A percentile compares a stretch with the other conserved stretches of the same genome.
phyloP scores from a whole-genome alignment of 2,113 vertebrate species.

The Anolis sagrei region DNA sequence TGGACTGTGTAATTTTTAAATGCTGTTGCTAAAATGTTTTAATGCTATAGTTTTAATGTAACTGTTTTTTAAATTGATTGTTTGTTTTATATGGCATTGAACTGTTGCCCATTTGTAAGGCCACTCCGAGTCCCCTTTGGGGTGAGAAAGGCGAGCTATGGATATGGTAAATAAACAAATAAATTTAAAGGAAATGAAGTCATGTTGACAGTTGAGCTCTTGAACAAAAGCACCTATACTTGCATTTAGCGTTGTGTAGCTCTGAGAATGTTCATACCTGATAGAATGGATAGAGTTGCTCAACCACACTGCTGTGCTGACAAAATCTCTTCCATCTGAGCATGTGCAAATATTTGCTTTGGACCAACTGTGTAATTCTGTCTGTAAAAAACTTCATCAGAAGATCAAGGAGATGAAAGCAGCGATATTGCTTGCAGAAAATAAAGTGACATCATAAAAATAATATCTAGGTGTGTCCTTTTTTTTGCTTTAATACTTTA shows the following conservation, averaged over 20 bases:
- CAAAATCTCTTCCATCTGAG: slow-evolving; percentile 81
- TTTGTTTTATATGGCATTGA: no score
- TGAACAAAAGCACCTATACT: background rate
- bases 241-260: slow-evolving; percentile 11
- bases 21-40: no score
- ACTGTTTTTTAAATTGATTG: no score
- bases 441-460: background rate
- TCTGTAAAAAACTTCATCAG: slow-evolving; percentile 70
- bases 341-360: slow-evolving; percentile 76
- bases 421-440: background rate
- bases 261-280: slow-evolving; percentile 69
- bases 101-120: no score
- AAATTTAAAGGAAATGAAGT: no score
- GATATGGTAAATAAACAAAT: no score
- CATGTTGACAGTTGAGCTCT: background rate
- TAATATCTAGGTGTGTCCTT: background rate
- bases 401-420: slow-evolving; percentile 4
- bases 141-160: no score
- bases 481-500: background rate
- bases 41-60: no score
- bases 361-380: slow-evolving; percentile 64
- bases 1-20: no score
- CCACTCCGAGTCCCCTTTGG: no score
- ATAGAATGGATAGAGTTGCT: slow-evolving; percentile 78
- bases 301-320: slow-evolving; percentile 51